Evolutionary conservation across 1,140 invertebrate species (phyloP).

Genomic region (Tenebrio molitor): DNA sequence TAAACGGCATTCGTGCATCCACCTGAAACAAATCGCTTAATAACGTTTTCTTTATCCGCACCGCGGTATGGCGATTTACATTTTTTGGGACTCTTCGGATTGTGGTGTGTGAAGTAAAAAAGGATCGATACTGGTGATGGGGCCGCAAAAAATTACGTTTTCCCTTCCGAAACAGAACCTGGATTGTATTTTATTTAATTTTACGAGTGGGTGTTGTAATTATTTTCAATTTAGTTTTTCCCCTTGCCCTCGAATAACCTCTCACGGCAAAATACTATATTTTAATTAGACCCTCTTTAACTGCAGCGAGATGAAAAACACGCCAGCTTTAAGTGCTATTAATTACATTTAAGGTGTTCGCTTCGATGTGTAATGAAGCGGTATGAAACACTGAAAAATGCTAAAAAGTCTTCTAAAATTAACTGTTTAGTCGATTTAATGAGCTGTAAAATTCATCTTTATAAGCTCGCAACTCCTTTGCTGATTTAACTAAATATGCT

Average conservation of each 20-base stretch:
- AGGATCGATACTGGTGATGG: neutral
- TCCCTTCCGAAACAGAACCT: neutral
- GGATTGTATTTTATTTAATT: neutral
- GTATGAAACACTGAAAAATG: neutral
- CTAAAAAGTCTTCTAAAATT: slow-evolving; percentile 11
- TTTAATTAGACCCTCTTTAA: slow-evolving; percentile 27
- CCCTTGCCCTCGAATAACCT: neutral
- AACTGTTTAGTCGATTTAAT: slow-evolving; percentile 36
- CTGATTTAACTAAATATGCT: slow-evolving; percentile 13
- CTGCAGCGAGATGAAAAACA: slow-evolving; percentile 15
- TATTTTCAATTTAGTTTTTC: slow-evolving; percentile 35
- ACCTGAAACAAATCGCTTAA: slow-evolving; percentile 32
- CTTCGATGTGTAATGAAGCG: slow-evolving; percentile 38
- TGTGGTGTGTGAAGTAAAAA: neutral
- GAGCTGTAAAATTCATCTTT: slow-evolving; percentile 39
- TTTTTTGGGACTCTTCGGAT: slow-evolving; percentile 4
- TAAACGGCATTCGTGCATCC: slow-evolving; percentile 9
- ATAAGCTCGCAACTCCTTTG: slow-evolving; percentile 27
- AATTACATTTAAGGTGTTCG: slow-evolving; percentile 30
- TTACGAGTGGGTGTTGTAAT: slow-evolving; percentile 16
- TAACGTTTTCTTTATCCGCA: slow-evolving; percentile 21
- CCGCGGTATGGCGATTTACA: no score
- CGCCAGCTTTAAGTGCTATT: slow-evolving; percentile 26
- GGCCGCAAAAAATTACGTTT: neutral
- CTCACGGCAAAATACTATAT: slow-evolving; percentile 10